A percentile compares a stretch with the other conserved stretches of the same genome.
Evolutionary conservation across 2,797 vertebrate species (phyloP).

Genomic region (Epinephelus coioides): DNA sequence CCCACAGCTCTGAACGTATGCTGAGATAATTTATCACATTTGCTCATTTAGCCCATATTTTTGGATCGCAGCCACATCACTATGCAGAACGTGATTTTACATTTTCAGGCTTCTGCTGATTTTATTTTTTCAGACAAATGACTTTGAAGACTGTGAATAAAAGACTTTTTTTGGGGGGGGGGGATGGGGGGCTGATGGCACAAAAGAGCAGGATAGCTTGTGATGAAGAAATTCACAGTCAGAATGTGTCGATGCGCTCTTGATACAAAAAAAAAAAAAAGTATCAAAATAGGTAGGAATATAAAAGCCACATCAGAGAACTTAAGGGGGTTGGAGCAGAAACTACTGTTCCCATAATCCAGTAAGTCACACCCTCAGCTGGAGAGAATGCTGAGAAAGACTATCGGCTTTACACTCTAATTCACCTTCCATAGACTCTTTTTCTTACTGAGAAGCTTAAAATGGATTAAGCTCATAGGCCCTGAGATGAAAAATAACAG

Average conservation of each 20-base stretch:
- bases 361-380: conserved; percentile 81
- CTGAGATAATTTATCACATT: conserved; percentile 68
- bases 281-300: conserved; percentile 62
- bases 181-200: conserved; percentile 5
- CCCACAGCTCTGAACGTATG: conserved; percentile 35
- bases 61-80: conserved; percentile 39
- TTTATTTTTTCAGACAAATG: conserved; percentile 45
- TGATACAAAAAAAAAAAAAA: conserved; percentile 39
- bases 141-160: conserved; percentile 67
- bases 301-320: conserved; percentile 73
- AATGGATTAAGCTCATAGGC: conserved; percentile 77
- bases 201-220: conserved; percentile 42
- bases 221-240: conserved; percentile 69
- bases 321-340: conserved; percentile 67
- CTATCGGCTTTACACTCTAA: conserved; percentile 76
- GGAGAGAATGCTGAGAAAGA: conserved; percentile 78
- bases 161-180: conserved; percentile 29
- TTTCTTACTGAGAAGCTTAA: conserved; percentile 75
- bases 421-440: conserved; percentile 78
- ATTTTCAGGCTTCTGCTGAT: conserved; percentile 48
- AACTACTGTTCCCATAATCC: conserved; percentile 83
- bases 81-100: conserved; percentile 53
- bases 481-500: conserved; percentile 74
- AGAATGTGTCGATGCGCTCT: conserved; percentile 58
- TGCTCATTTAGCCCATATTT: conserved; percentile 64